phyloP scores from a whole-genome alignment of 1,140 invertebrate species.

The Anadara kagoshimensis region DNA sequence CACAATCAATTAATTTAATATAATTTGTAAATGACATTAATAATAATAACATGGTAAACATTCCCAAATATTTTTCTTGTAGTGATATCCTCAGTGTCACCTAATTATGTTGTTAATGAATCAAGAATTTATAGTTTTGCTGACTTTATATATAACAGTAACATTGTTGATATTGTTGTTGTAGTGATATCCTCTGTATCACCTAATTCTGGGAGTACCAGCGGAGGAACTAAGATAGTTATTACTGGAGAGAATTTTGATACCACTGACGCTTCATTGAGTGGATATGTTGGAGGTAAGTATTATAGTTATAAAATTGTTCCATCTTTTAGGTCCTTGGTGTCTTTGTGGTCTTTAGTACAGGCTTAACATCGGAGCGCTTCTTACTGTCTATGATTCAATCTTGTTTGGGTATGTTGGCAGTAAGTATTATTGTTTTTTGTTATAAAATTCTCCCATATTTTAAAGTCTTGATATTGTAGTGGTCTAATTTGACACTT shows the following conservation, averaged over 20 bases:
- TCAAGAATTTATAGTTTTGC: no score
- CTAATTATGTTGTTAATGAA: no score
- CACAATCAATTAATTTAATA: no score
- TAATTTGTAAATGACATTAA: no score
- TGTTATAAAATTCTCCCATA: neutral
- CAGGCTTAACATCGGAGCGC: neutral
- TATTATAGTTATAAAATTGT: neutral
- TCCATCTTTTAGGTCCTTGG: no score
- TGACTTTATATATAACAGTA: no score
- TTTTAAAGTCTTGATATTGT: neutral
- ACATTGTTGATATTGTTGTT: neutral
- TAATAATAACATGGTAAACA: no score
- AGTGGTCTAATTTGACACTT: no score
- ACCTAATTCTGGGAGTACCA: conserved; percentile 29
- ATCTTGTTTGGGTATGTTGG: neutral
- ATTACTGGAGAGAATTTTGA: conserved; percentile 30
- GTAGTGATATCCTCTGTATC: conserved; percentile 9
- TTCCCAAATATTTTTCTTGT: no score
- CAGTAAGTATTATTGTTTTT: neutral
- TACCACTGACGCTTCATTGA: conserved; percentile 8
- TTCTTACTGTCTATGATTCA: neutral
- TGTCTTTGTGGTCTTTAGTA: neutral
- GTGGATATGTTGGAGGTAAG: conserved; percentile 20
- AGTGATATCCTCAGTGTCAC: no score
- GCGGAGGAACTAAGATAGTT: conserved; percentile 39